Evolutionary conservation across 2,113 vertebrate species (phyloP), one percentile per base, ranked within the genome.

Genomic region (Zootoca vivipara): DNA sequence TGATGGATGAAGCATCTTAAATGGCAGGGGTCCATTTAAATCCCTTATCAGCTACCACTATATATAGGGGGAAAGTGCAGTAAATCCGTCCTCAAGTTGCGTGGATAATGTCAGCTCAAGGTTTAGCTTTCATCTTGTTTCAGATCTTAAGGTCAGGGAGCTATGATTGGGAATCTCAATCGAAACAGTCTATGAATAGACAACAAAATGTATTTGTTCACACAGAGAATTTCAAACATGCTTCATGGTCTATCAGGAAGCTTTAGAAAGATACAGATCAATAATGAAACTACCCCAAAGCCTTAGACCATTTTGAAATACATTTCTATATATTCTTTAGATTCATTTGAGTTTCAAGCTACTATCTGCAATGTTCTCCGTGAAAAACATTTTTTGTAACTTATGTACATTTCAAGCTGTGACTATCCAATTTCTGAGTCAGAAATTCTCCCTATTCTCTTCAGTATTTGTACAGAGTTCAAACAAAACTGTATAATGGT

Each of bases 151-250:
- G 78, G 46, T 52, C 35, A 77, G 62, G 30, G 30, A 72, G n/a
- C 46, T 80, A 62, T 80, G 67, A 72, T 40, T 80, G 78, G 78
- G 9, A 69, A 73, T 87, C 35, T 85, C 16, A 30, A 62, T 40
- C 80, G 52, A 73, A 86, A 79, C 64, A n/a, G 78, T 35, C 46
- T 81, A 72, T 73, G 78, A 87, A 81, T 81, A 81, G 78, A 81
- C 10, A 72, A 81, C 18, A 80, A 72, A 42, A 28, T 72, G n/a
- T 87, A 87, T 58, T 87, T 72, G 46, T 87, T 81, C 85, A 81
- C 26, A 8, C 62, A 73, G 40, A 73, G 26, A 87, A 73, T 81
- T 87, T 62, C n/a, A 70, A 80, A 70, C n/a, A 74, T 87, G 78
- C 52, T 81, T 30, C 65, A 73, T 81, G 42, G 33, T 33, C 33